Conservation (phyloP, 2,797 vertebrate species). For the Ambastaia sidthimunki region DNA sequence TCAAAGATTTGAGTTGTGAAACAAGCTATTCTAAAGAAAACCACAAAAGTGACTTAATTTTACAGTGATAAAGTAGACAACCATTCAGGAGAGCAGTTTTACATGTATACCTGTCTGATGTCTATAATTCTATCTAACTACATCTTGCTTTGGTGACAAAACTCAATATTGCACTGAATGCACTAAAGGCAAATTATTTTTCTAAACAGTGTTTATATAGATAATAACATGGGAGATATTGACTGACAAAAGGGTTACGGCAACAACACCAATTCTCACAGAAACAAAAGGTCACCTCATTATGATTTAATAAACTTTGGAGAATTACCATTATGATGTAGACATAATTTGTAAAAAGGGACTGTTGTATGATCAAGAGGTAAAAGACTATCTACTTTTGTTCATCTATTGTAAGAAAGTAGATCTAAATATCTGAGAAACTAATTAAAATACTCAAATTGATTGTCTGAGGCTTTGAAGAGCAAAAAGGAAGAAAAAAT, state of each 20-base stretch:
- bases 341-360: background rate
- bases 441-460: constrained; percentile 34
- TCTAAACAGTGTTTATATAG: constrained; percentile 5
- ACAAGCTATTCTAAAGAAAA: constrained; percentile 14
- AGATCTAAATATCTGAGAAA: constrained; percentile 21
- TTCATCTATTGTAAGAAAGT: background rate
- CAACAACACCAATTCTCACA: background rate
- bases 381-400: background rate
- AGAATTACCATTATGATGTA: background rate
- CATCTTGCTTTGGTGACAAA: constrained; percentile 63
- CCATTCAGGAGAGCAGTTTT: constrained; percentile 47
- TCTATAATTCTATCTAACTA: background rate
- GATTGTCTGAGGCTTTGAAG: constrained; percentile 74
- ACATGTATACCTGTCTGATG: background rate
- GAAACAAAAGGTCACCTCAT: too few species aligned
- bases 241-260: background rate
- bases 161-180: constrained; percentile 65
- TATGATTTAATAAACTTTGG: constrained; percentile 30
- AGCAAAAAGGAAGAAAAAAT: constrained; percentile 25
- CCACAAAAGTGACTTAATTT: constrained; percentile 5
- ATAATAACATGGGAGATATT: background rate
- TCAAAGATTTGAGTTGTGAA: constrained; percentile 25
- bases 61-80: constrained; percentile 46
- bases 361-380: background rate
- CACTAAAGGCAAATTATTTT: constrained; percentile 28